These are phyloP conservation scores for Lycophotia porphyrea DNA, from an alignment of 2,888 invertebrate species.

Conservation along the genomic window DNA sequence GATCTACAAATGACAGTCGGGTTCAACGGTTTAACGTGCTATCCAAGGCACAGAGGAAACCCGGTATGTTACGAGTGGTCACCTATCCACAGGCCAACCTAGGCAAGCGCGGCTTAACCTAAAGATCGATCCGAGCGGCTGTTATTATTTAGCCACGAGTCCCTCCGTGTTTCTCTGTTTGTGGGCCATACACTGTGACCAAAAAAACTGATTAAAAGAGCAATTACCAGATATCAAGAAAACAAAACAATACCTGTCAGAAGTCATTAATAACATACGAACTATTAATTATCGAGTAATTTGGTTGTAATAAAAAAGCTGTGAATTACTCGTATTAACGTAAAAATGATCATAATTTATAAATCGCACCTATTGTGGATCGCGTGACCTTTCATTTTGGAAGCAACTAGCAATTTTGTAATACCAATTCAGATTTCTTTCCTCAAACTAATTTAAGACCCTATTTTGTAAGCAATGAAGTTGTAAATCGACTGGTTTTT, in stretches of 20 bases:
- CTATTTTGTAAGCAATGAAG: constrained; percentile 26
- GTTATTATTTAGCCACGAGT: not conserved
- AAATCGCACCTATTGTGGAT: constrained; percentile 69
- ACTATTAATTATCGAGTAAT: constrained; percentile 71
- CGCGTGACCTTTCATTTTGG: constrained; percentile 70
- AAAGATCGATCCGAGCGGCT: not conserved
- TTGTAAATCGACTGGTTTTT: constrained; percentile 19
- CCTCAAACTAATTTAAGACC: constrained; percentile 23
- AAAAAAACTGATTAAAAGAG: constrained; percentile 29
- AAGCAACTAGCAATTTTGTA: constrained; percentile 69
- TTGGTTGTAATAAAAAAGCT: constrained; percentile 70
- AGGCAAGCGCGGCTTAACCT: not conserved
- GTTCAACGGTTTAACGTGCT: too few relatives aligned
- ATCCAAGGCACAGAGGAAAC: too few relatives aligned
- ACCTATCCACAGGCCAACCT: too few relatives aligned
- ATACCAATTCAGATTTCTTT: constrained; percentile 50
- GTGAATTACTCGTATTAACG: constrained; percentile 68
- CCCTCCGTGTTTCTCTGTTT: not conserved
- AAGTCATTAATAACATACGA: constrained; percentile 49
- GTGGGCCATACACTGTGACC: not conserved
- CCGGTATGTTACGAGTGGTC: too few relatives aligned
- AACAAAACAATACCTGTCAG: constrained; percentile 49
- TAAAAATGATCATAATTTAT: constrained; percentile 69
- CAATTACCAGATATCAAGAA: constrained; percentile 45
- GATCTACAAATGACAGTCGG: too few relatives aligned